These are phyloP conservation scores for Vombatus ursinus DNA, from an alignment of 2,113 vertebrate genomes.

Conservation along the genomic window DNA sequence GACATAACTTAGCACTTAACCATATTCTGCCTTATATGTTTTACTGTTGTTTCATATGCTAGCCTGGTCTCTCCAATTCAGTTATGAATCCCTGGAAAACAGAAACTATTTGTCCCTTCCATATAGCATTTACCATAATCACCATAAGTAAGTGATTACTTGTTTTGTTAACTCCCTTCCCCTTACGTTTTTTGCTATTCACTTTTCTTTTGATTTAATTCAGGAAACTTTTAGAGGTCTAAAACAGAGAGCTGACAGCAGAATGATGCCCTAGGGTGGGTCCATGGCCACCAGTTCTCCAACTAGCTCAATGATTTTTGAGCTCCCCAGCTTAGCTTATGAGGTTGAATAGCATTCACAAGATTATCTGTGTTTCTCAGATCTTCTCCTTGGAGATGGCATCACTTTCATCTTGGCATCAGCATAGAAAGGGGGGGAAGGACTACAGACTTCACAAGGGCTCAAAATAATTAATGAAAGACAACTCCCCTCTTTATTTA, in stretches of 20 bases:
- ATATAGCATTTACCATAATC: background rate
- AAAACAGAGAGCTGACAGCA: background rate
- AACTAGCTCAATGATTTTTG: background rate
- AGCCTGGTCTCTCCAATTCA: background rate
- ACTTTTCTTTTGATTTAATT: background rate
- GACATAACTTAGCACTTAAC: background rate
- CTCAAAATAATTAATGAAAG: constrained; percentile 47
- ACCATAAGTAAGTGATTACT: background rate
- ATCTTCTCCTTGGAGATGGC: constrained; percentile 6
- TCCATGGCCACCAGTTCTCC: background rate
- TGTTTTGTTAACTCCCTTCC: background rate
- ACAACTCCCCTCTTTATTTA: background rate
- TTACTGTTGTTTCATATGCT: background rate
- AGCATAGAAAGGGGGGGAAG: background rate
- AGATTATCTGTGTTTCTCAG: background rate
- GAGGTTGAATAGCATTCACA: constrained; percentile 11
- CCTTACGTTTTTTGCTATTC: background rate
- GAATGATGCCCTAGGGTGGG: background rate
- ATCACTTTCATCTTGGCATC: constrained; percentile 26
- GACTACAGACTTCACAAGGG: background rate
- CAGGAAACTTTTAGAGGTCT: background rate
- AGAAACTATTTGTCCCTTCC: background rate
- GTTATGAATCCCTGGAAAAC: background rate
- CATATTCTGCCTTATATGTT: background rate
- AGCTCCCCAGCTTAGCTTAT: background rate